phyloP scores from a whole-genome alignment of 2,113 vertebrate species.

The Cygnus atratus region DNA sequence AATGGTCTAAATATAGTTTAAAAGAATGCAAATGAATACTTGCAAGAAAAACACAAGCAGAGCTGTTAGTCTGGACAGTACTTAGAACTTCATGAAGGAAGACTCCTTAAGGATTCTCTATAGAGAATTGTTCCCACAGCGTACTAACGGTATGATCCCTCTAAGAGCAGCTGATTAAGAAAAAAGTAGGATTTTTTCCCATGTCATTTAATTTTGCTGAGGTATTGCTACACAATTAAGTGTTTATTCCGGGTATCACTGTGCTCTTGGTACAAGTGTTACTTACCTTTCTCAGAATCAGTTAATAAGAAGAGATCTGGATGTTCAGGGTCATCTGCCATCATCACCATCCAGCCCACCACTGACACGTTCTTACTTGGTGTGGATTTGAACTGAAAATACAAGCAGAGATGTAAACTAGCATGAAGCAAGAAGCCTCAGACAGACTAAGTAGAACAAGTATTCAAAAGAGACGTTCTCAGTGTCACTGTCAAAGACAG shows the following conservation, averaged over 20 bases:
- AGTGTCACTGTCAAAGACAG: neutral
- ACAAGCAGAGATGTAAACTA: neutral
- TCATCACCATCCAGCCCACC: constrained; percentile 96
- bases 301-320: constrained; percentile 95
- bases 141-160: rapidly evolving
- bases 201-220: too few species aligned
- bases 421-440: neutral
- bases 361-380: constrained; percentile 92
- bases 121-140: neutral
- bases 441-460: neutral
- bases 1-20: neutral
- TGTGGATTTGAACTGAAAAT: constrained; percentile 92
- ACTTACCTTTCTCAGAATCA: constrained; percentile 93
- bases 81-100: neutral
- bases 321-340: constrained; percentile 96
- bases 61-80: neutral
- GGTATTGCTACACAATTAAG: too few species aligned
- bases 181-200: neutral
- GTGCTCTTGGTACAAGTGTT: neutral
- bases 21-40: neutral
- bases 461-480: neutral
- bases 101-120: neutral
- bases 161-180: neutral
- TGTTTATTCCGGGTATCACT: neutral
- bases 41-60: neutral